A percentile compares a stretch with the other conserved stretches of the same genome.
phyloP scores from a whole-genome alignment of 1,140 invertebrate genomes.

The Pogonomyrmex barbatus region DNA sequence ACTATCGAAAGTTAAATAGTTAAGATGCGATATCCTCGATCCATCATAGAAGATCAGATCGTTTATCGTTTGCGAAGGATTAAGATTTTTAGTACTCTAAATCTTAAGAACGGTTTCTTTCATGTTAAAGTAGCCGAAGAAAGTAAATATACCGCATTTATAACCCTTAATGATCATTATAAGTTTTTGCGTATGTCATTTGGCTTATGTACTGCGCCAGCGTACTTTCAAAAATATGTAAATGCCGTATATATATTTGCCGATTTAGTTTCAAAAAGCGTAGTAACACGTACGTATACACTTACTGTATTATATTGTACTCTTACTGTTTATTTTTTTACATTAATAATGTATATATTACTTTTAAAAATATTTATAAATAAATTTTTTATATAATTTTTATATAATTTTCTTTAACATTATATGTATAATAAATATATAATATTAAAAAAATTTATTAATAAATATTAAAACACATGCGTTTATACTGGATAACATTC shows the following conservation, averaged over 20 bases:
- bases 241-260: conserved; percentile 4
- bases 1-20: conserved; percentile 2
- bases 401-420: no score
- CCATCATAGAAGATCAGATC: conserved; percentile 17
- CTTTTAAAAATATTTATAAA: no score
- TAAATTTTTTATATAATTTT: no score
- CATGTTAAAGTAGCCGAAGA: background rate
- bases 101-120: conserved; percentile 33
- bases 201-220: background rate
- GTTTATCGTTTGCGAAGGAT: background rate
- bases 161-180: conserved; percentile 4
- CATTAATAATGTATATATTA: no score
- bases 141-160: conserved; percentile 32
- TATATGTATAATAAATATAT: no score
- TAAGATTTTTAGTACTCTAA: background rate
- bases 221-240: conserved; percentile 35
- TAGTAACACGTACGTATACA: no score
- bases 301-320: no score
- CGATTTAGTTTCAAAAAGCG: background rate
- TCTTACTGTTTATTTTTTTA: no score
- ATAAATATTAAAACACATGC: no score
- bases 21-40: conserved; percentile 3
- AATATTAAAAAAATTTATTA: no score
- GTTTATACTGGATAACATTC: no score
- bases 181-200: conserved; percentile 35